Base-by-base conservation (phyloP, 2,113 vertebrate species). In the Leucosticte australis region DNA sequence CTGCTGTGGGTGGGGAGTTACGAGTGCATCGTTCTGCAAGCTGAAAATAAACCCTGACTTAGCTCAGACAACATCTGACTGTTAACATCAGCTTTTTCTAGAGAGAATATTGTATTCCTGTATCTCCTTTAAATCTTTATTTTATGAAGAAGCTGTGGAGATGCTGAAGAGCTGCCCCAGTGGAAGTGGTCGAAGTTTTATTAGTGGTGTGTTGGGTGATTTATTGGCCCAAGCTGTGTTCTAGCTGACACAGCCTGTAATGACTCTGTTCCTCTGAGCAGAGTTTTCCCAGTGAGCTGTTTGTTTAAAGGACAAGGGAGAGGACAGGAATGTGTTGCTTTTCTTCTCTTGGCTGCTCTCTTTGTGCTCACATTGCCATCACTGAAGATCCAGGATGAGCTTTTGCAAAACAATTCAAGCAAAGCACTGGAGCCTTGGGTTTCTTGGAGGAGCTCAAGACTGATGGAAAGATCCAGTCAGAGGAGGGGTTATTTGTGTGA, bases 281-380 rank as follows among this genome's bases (percentile, higher is more conserved):
- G 76, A 37, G 1, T 39, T 86, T 80, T 74, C 81, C 87, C 60
- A 10, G 23, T 7, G 33, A 0, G 12, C 78, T 85, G 88, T 64
- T 94, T 92, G 89, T 93, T 85, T 88, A 55, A 55, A 90, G 42
- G 23, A 60, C 21, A 81, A 92, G 83, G 64, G 69, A 82, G 74
- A 92, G 95, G 65, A 87, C 65, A 91, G 94, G 69, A 84, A 74
- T 81, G 63, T 88, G 82, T 83, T 87, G 82, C 88, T 87, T 81
- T 76, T 67, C 60, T 89, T 65, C 57, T 84, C 81, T 74, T 94
- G 92, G 90, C 87, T 78, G 74, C 88, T 74, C 27, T 13, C 69
- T 74, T 13, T 55, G 47, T n/a, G 10, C 59, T 87, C 82, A 53
- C 60, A 4, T 70, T 53, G 60, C 31, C 20, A 3, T 87, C 33